Conservation (phyloP, 2,113 vertebrate species). For the Oncorhynchus gorbuscha region DNA sequence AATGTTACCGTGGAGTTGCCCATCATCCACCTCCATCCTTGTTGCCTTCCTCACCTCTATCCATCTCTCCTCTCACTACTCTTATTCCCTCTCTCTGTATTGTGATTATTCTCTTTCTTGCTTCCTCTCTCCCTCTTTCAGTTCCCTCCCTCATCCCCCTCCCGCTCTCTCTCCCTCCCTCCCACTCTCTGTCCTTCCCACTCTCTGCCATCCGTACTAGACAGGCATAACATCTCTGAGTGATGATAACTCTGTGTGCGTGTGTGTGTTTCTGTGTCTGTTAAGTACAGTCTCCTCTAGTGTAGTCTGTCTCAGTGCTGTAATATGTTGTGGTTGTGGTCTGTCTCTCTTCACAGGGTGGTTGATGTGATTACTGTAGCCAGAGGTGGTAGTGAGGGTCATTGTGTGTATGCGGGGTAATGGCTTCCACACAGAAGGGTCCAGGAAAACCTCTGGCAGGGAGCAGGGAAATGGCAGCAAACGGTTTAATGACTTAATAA, state of each 20-base stretch:
- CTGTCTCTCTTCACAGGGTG: too few species aligned
- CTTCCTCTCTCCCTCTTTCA: too few species aligned
- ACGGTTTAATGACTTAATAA: conserved; percentile 69
- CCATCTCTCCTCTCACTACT: neutral
- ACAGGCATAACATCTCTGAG: neutral
- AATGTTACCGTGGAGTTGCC: too few species aligned
- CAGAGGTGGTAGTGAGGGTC: too few species aligned
- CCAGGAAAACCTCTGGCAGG: conserved; percentile 35
- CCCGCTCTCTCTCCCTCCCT: neutral
- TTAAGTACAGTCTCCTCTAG: too few species aligned
- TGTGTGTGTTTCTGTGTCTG: neutral
- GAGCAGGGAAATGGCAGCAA: conserved; percentile 55
- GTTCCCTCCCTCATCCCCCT: neutral
- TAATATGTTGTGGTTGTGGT: too few species aligned
- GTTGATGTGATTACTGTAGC: too few species aligned
- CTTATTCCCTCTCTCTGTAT: neutral
- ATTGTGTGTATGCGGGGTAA: too few species aligned
- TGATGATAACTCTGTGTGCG: neutral
- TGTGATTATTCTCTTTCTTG: too few species aligned
- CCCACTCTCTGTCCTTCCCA: neutral
- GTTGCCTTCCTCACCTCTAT: neutral
- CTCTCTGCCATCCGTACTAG: neutral
- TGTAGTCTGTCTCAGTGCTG: too few species aligned
- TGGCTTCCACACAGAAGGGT: neutral
- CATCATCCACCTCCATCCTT: neutral